Evolutionary conservation across 2,888 invertebrate species (phyloP), one percentile per base, ranked within the genome.

Genomic region (Phrixothrix hirtus): DNA sequence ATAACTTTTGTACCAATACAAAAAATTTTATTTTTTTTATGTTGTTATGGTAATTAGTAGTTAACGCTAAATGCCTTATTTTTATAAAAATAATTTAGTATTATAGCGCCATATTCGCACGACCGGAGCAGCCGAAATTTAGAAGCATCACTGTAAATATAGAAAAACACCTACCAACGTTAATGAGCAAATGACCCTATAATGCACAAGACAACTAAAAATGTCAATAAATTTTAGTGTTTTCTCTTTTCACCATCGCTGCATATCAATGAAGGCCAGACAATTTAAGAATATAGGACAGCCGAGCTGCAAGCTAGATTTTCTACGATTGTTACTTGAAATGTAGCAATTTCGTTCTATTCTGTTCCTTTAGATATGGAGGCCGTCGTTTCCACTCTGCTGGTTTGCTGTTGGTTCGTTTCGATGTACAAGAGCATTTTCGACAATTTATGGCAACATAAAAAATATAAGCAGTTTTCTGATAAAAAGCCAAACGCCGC

Each of bases 141-240:
- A n/a, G 21, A 21, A 21, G 7, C 21, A 21, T 5, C 3, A 3
- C 21, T 21, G 21, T 21, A 5, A 21, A 21, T 21, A 7, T 21
- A 5, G 3, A 21, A n/a, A n/a, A n/a, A n/a, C n/a, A n/a, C n/a
- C 21, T 3, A 21, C 21, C 21, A 7, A 21, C 21, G 21, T 5
- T 21, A 21, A 21, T 3, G 3, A 3, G 21, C 4, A 21, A 21
- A 21, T 5, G 7, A 5, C 4, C 21, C 7, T 5, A 3, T 7
- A 21, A 7, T 21, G 21, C 21, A 21, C 21, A 7, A 7, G 21
- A 21, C n/a, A 4, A 37, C 7, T n/a, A 27, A 36, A 36, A 45
- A 45, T n/a, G 12, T 27, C 29, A 11, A 45, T 45, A 36, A 45
- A 45, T 45, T 45, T 45, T 36, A 45, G 36, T 45, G 36, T 36